phyloP scores from a whole-genome alignment of 2,797 vertebrate genomes.

The Rhinoraja longicauda region DNA sequence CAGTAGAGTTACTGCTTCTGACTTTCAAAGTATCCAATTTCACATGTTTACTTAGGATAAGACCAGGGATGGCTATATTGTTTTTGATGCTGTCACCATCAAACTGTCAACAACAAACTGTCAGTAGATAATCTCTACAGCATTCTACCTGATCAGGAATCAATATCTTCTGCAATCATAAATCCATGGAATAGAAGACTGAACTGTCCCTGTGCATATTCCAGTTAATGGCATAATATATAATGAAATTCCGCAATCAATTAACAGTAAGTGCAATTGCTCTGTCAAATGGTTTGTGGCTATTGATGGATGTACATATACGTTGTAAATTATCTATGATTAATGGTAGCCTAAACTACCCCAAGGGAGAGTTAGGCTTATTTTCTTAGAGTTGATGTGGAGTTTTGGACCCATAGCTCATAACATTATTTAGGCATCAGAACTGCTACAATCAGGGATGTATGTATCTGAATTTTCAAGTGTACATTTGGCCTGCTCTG shows the following conservation, averaged over 20 bases:
- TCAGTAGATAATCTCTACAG: background rate
- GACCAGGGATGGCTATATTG: background rate
- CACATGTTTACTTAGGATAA: background rate
- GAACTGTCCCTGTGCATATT: background rate
- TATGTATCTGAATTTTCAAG: slow-evolving; percentile 1
- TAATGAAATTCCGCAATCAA: background rate
- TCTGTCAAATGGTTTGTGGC: background rate
- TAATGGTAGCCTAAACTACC: background rate
- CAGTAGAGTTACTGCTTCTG: background rate
- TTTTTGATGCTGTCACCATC: background rate
- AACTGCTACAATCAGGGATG: background rate
- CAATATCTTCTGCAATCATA: background rate
- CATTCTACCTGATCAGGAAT: background rate
- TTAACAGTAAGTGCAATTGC: background rate
- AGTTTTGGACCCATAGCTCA: background rate
- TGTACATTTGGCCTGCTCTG: background rate
- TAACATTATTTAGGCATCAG: slow-evolving; percentile 11
- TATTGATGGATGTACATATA: background rate
- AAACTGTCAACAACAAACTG: background rate
- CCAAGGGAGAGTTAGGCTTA: background rate
- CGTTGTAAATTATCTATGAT: background rate
- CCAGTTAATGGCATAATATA: background rate
- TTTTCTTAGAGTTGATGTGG: background rate
- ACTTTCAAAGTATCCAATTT: background rate
- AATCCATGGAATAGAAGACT: background rate